A percentile compares a stretch with the other conserved stretches of the same genome.
Conservation (phyloP, 2,113 vertebrate species). For the Camelus dromedarius region DNA sequence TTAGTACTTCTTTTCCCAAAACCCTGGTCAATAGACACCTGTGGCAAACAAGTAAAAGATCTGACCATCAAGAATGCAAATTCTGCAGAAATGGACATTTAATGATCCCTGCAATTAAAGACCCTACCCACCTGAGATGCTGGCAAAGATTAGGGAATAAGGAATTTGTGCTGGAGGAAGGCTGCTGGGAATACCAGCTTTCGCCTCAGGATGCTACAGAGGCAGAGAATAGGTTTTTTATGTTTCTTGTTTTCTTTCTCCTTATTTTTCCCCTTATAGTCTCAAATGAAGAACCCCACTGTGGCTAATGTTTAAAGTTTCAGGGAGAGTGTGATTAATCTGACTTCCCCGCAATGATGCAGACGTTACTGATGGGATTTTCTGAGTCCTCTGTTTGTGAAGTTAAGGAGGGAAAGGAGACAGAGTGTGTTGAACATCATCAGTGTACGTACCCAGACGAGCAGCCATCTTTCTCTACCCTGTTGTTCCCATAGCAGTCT, state of each 20-base stretch:
- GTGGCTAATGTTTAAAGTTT: not conserved
- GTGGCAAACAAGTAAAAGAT: not conserved
- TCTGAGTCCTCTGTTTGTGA: not conserved
- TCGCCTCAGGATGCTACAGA: not conserved
- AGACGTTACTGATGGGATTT: not conserved
- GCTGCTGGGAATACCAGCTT: not conserved
- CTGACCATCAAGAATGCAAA: not conserved
- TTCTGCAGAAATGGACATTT: not conserved
- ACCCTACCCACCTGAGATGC: not conserved
- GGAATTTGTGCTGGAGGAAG: not conserved
- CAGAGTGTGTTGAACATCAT: not conserved
- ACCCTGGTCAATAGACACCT: not conserved
- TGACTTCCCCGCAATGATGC: not conserved
- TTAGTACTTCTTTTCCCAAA: not conserved
- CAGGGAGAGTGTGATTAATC: not conserved
- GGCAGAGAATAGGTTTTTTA: not conserved
- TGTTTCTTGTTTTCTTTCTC: not conserved
- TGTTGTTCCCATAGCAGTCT: not conserved
- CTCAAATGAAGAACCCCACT: not conserved
- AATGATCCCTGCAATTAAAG: not conserved
- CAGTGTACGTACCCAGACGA: too few species aligned
- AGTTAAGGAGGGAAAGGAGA: not conserved
- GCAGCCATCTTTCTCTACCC: not conserved
- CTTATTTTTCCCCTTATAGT: not conserved
- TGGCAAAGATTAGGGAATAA: not conserved